phyloP scores from a whole-genome alignment of 2,888 invertebrate species.

The Brenthis daphne region DNA sequence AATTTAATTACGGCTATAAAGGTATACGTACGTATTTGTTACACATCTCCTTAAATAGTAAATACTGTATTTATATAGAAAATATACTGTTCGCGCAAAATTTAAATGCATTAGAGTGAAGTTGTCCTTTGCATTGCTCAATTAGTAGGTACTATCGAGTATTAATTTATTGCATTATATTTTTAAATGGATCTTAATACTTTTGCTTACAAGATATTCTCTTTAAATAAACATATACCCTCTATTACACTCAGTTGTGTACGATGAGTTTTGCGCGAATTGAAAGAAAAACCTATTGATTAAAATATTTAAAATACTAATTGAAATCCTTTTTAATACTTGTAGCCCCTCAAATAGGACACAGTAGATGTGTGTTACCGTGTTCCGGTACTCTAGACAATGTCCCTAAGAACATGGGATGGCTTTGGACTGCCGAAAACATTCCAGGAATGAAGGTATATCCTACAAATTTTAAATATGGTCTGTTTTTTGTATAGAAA shows the following conservation, averaged over 20 bases:
- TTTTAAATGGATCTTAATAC: slow-evolving; percentile 8
- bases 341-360: slow-evolving; percentile 74
- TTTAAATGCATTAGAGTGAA: too few relatives aligned
- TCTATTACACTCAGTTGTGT: too few relatives aligned
- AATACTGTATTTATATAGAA: too few relatives aligned
- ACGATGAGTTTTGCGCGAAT: too few relatives aligned
- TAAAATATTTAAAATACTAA: slow-evolving; percentile 1
- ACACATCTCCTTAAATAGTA: too few relatives aligned
- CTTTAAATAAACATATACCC: too few relatives aligned
- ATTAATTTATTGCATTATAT: slow-evolving; percentile 5
- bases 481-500: slow-evolving; percentile 7
- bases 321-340: slow-evolving; percentile 31
- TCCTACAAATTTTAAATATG: background rate
- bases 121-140: too few relatives aligned
- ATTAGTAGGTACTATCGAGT: too few relatives aligned
- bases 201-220: too few relatives aligned
- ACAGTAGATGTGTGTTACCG: slow-evolving; percentile 63
- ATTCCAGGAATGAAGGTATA: slow-evolving; percentile 70
- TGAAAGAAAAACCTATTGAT: too few relatives aligned
- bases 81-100: too few relatives aligned
- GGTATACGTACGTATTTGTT: slow-evolving; percentile 74
- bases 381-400: slow-evolving; percentile 58
- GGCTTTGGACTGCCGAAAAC: slow-evolving; percentile 74
- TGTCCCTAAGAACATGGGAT: slow-evolving; percentile 77
- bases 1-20: slow-evolving; percentile 75